These are phyloP conservation scores for Phthorimaea operculella DNA, from an alignment of 1,140 invertebrate species.

Conservation along the genomic window DNA sequence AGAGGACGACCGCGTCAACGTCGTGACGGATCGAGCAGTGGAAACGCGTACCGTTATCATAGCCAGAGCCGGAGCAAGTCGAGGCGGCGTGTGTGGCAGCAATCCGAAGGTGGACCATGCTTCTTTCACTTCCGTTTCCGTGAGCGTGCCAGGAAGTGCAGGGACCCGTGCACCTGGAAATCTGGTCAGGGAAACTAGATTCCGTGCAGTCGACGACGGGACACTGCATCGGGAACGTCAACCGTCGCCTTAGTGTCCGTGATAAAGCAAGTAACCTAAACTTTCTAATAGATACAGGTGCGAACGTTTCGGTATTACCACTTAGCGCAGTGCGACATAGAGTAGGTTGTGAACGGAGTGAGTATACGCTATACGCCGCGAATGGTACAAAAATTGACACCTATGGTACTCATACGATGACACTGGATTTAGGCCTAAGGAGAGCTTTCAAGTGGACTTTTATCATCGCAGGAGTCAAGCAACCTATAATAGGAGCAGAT, in stretches of 20 bases:
- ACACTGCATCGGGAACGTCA: background rate
- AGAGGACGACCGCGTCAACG: background rate
- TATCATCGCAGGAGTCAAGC: conserved; percentile 35
- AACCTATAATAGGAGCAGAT: conserved; percentile 50
- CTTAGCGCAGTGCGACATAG: background rate
- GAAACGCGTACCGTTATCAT: background rate
- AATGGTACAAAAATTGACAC: conserved; percentile 32
- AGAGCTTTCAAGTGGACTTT: conserved; percentile 41
- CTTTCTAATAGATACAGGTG: conserved; percentile 35
- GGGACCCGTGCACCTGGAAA: background rate
- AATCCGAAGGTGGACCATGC: background rate
- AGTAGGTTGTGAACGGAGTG: conserved; percentile 1
- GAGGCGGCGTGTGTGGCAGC: background rate
- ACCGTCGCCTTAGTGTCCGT: conserved; percentile 21
- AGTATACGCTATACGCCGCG: conserved; percentile 22
- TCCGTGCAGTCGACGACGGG: conserved; percentile 10
- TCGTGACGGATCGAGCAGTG: background rate
- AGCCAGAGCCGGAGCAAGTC: background rate
- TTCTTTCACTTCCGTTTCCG: background rate
- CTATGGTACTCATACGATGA: conserved; percentile 28
- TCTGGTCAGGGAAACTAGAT: conserved; percentile 14
- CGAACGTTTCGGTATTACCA: conserved; percentile 35
- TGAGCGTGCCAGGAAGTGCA: background rate
- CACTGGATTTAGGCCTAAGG: conserved; percentile 27
- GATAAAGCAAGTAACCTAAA: conserved; percentile 14